These are phyloP conservation scores for Corythornis leucogaster DNA, from an alignment of 2,797 vertebrate species.

Conservation along the genomic window DNA sequence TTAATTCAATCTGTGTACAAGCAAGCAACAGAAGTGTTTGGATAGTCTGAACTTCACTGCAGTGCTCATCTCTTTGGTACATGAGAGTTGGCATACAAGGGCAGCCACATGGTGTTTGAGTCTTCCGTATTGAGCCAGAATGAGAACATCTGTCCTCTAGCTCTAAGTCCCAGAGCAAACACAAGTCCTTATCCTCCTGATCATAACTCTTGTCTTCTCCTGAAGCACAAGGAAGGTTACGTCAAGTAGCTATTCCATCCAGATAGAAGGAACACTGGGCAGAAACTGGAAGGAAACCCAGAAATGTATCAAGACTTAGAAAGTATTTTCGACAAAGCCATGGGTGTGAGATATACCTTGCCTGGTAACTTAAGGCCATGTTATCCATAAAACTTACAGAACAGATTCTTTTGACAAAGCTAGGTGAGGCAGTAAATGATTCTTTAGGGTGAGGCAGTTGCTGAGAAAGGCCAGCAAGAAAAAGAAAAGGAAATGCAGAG, in stretches of 20 bases:
- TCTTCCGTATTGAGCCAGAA: background rate
- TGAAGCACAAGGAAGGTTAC: background rate
- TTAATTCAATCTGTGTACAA: background rate
- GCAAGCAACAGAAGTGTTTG: background rate
- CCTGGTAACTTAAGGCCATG: background rate
- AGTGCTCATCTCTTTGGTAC: background rate
- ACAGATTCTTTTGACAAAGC: slow-evolving; percentile 31
- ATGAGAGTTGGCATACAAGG: fast-evolving
- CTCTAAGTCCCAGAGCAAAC: background rate
- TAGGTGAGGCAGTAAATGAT: background rate
- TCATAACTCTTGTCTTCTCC: background rate
- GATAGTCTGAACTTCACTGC: background rate
- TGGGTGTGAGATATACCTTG: background rate
- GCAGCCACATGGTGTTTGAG: background rate
- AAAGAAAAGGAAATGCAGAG: slow-evolving; percentile 19
- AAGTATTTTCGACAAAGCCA: background rate
- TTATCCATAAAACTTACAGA: slow-evolving; percentile 38
- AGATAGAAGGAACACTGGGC: background rate
- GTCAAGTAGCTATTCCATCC: background rate
- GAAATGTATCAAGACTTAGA: background rate
- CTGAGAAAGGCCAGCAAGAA: background rate
- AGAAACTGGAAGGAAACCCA: background rate
- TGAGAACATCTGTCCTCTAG: background rate
- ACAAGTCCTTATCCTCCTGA: background rate
- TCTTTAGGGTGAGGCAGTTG: slow-evolving; percentile 26